Evolutionary conservation across 64 coral and sea anemone species (phyloP), one percentile per base, ranked within the genome.

Genomic region (Actinia tenebrosa): DNA sequence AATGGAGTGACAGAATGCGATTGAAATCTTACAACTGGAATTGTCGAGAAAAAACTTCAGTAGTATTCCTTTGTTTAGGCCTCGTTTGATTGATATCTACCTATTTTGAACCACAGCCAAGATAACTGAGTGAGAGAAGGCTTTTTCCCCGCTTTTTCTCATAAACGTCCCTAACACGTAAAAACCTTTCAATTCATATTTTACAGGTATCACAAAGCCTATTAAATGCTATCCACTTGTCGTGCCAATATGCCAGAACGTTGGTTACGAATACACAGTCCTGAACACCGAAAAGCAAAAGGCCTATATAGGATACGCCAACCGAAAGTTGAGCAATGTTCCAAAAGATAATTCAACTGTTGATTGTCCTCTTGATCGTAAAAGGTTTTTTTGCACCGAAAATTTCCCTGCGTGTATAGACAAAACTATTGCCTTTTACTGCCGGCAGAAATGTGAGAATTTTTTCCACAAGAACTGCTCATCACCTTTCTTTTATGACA

Each of bases 181-280:
- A 16, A 14, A 13, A 58, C 15, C 56, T 58, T 58, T 58, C 30
- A 37, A 37, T 37, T 37, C 56, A 58, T 58, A 10, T 58, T 58
- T 58, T 16, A 10, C 56, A 85, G 83, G 60, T 64, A 27, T 11
- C 17, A 56, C 60, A 16, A 23, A 55, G 80, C 16, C 80, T 19
- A n/a, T 85, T 3, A 85, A 85, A 17, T 85, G 83, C 83, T 44
- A 85, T 26, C 50, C 50, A 61, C 83, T 85, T 9, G 56, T 61
- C n/a, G 37, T 85, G 10, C 83, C 83, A 30, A 85, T 85, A 60
- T 85, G 83, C 83, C 83, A 85, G 42, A 43, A 64, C 16, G 19
- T 85, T 22, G 83, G 83, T 27, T 85, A 42, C 26, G 63, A 19
- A 5, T 22, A 85, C 30, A 85, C 83, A 58, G 83, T 85, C 26